Conservation (phyloP, 2,797 vertebrate species). For the Galagoides demidoff region DNA sequence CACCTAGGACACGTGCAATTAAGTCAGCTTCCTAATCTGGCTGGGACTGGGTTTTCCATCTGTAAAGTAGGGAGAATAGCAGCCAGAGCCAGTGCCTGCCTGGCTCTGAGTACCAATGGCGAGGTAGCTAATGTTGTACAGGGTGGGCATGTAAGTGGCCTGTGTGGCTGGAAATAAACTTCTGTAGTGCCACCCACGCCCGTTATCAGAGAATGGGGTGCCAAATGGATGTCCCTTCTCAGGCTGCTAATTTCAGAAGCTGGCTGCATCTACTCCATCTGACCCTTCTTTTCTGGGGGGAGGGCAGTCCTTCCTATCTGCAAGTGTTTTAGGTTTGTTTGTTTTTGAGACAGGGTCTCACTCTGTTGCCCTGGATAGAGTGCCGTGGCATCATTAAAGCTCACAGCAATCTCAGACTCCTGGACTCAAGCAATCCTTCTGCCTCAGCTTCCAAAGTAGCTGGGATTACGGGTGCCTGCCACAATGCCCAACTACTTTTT, state of each 20-base stretch:
- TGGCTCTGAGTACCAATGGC: fast-evolving
- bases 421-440: no score
- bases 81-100: no score
- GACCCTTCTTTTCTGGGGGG: not conserved
- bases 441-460: no score
- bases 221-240: fast-evolving
- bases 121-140: fast-evolving
- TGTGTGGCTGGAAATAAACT: not conserved
- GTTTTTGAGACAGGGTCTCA: no score
- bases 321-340: not conserved
- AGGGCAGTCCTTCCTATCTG: not conserved
- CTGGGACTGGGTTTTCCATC: not conserved
- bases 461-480: no score
- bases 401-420: no score
- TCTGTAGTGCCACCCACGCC: fast-evolving
- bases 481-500: no score
- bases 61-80: not conserved
- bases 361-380: no score
- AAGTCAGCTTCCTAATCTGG: not conserved
- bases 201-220: not conserved
- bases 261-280: no score
- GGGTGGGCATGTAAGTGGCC: not conserved
- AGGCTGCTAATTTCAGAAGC: not conserved
- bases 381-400: no score
- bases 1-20: not conserved